Conservation (phyloP, 2,797 vertebrate species). For the Prionace glauca region DNA sequence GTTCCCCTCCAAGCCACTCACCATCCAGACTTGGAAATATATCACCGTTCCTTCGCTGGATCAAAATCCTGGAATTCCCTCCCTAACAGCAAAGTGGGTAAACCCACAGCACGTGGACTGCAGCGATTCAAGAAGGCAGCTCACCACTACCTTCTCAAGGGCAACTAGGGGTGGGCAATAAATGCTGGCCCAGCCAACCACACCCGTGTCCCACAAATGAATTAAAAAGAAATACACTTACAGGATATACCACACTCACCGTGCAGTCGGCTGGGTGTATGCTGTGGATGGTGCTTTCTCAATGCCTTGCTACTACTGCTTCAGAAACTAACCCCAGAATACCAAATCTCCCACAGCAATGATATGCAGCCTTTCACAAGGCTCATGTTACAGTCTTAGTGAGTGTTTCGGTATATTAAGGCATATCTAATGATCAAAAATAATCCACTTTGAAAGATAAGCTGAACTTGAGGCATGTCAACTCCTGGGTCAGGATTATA, state of each 20-base stretch:
- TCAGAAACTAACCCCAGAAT: not conserved
- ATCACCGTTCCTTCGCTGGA: too few relatives aligned
- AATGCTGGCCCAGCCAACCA: too few relatives aligned
- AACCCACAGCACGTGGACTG: too few relatives aligned
- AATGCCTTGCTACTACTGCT: not conserved
- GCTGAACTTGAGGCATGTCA: not conserved
- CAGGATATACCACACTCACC: not conserved
- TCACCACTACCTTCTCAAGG: too few relatives aligned
- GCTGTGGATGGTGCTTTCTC: not conserved
- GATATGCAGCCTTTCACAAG: not conserved
- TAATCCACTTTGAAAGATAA: not conserved
- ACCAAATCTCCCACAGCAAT: not conserved
- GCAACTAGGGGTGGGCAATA: too few relatives aligned
- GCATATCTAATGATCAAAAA: not conserved
- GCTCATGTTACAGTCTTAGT: not conserved
- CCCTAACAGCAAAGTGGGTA: too few relatives aligned
- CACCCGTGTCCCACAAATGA: too few relatives aligned
- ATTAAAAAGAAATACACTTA: not conserved
- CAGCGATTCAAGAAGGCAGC: too few relatives aligned
- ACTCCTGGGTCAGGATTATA: not conserved
- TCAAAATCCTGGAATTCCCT: too few relatives aligned
- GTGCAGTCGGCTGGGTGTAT: not conserved
- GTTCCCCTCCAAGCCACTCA: too few relatives aligned
- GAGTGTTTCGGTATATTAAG: not conserved
- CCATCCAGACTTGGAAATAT: too few relatives aligned